Evolutionary conservation across 2,113 vertebrate genomes (phyloP), one percentile per base, ranked within the genome.

Genomic region (Accipiter cooperii): DNA sequence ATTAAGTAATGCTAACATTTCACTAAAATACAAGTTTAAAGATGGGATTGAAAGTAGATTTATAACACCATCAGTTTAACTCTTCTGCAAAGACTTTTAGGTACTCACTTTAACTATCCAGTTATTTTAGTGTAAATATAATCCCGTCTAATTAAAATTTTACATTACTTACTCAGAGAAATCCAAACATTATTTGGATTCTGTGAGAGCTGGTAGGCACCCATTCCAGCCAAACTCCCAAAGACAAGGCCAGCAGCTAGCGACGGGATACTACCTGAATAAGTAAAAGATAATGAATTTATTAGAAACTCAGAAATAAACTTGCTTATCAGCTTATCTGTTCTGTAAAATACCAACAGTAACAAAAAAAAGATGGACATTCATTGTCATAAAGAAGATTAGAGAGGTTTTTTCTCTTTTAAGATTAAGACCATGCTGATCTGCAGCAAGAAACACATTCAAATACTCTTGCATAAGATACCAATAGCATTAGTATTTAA

Each of bases 171-270:
- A 99, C 99, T 98, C 79, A 99, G 97, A 83, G 99, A 99, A 94
- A 99, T 96, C 99, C 99, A 99, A 82, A 99, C 6, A 49, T 99
- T 99, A 46, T 95, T 97, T 29, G 99, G 98, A 90, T 99, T 98
- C 96, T 98, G 98, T 65, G 99, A 99, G 75, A 99, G 91, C 97
- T 99, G 99, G 82, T 99, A 99, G 75, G 99, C 99, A 25, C 99
- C 99, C 61, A 99, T 93, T 69, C 99, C 99, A 73, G 99, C 99
- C 16, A 99, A 97, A 64, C 99, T 96, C 5, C 99, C 99, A 68
- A 99, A 99, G 29, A 99, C 65, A 68, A 99, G 98, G 13, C 99
- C 99, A 31, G 99, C 99, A 68, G 98, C 99, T 51, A 99, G 96
- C 2, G 99, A 99, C 0, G 99, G 99, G 66, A 99, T 98, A 22